Evolutionary conservation across 2,888 invertebrate species (phyloP).

Genomic region (Amphipyra berbera): DNA sequence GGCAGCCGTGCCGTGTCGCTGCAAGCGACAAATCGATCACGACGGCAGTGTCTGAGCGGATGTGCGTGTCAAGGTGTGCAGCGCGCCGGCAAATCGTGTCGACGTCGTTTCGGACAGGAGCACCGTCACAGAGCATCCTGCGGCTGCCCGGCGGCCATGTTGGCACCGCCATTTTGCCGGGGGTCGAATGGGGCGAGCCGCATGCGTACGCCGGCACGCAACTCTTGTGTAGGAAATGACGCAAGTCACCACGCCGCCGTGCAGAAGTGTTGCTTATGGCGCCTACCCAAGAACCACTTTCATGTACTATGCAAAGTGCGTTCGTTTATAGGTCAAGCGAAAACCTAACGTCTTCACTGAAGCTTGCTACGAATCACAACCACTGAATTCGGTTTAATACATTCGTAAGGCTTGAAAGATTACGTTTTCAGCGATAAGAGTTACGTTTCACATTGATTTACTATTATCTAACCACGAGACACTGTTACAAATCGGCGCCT

Average conservation of each 20-base stretch:
- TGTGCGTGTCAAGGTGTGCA: constrained; percentile 81
- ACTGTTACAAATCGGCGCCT: constrained; percentile 13
- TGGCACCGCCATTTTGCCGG: constrained; percentile 89
- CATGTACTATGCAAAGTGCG: constrained; percentile 67
- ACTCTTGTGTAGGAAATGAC: constrained; percentile 78
- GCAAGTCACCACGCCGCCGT: constrained; percentile 72
- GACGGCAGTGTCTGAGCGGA: constrained; percentile 73
- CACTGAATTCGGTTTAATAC: constrained; percentile 83
- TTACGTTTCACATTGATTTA: constrained; percentile 61
- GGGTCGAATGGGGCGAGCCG: constrained; percentile 85
- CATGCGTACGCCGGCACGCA: constrained; percentile 88
- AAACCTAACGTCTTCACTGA: constrained; percentile 80
- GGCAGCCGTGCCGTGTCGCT: constrained; percentile 69
- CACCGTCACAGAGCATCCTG: constrained; percentile 86
- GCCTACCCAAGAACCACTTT: constrained; percentile 73
- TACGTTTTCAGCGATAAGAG: constrained; percentile 64
- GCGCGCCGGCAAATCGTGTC: constrained; percentile 80
- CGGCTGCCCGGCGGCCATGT: constrained; percentile 90
- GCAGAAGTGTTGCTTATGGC: constrained; percentile 73
- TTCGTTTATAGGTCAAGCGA: constrained; percentile 86
- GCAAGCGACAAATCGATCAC: constrained; percentile 79
- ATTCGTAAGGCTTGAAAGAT: constrained; percentile 65
- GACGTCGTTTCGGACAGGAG: constrained; percentile 84
- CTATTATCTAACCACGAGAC: constrained; percentile 19
- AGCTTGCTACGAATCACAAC: constrained; percentile 84